Base-by-base conservation (phyloP, 2,888 invertebrate genomes). In the Arenicola marina region DNA sequence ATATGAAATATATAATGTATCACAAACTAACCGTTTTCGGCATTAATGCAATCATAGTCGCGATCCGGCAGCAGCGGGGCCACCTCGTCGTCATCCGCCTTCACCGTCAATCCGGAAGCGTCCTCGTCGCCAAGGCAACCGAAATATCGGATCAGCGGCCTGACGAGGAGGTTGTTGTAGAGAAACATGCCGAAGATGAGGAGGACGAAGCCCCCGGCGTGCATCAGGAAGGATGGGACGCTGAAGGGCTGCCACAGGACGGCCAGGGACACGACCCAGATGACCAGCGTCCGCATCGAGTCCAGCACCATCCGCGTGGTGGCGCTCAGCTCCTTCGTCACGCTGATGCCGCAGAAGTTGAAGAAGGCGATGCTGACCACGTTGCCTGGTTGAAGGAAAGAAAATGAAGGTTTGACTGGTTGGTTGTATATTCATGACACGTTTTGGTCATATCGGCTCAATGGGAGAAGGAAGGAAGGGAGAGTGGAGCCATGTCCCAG, bases 251-350 rank as follows among this genome's bases (percentile, higher is more conserved):
- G 93, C 90, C 92, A 92, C 18, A 15, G 11, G 34, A 95, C 86
- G 0, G 86, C 83, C 51, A 97, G 85, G 0, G 92, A 91, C 58
- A 92, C 88, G 1, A 88, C 85, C 95, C 95, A 98, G 75, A 96
- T 92, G n/a, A 95, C 87, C 51, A 95, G 86, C 0, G 94, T 93
- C 69, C 95, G 87, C n/a, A 92, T 86, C 56, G 91, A 91, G 80
- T 95, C 95, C 53, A 95, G 86, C 15, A 95, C 91, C 90, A 94
- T 92, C 68, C 95, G 87, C 1, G 93, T 92, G 0, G 93, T 94
- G 1, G 96, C 95, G 1, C 92, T 95, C 76, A 95, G 88, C 82
- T 95, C 93, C 84, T 95, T 96, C 0, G 95, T 93, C 2, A 97
- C 92, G 77, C 91, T 92, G 68, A 95, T 89, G 11, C 94, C 94